phyloP scores from a whole-genome alignment of 2,797 vertebrate genomes.

The Schizopygopsis malacanthus region DNA sequence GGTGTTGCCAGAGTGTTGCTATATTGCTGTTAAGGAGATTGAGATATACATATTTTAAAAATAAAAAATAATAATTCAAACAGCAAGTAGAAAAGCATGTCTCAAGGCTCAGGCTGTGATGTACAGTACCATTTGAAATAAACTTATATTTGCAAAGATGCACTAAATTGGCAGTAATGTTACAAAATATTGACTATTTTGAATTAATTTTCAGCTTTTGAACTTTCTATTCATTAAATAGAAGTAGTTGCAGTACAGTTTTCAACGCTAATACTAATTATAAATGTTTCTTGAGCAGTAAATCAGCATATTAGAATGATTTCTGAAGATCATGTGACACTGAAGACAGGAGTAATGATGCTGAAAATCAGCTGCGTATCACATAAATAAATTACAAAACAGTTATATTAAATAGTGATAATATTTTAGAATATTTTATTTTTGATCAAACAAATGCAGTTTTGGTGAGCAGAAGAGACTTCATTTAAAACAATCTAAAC shows the following conservation, averaged over 20 bases:
- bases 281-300: neutral
- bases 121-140: neutral
- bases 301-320: neutral
- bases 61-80: neutral
- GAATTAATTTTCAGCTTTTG: neutral
- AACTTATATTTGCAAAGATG: neutral
- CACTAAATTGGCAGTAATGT: neutral
- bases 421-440: neutral
- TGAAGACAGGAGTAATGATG: neutral
- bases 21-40: neutral
- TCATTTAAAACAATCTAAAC: neutral
- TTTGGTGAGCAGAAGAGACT: neutral
- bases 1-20: neutral
- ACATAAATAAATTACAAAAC: neutral
- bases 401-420: neutral
- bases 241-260: no score
- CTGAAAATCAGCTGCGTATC: neutral
- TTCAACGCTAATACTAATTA: neutral
- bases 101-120: neutral
- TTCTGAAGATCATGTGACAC: neutral
- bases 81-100: neutral
- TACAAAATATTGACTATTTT: neutral
- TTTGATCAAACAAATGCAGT: neutral
- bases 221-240: neutral
- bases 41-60: neutral